These are phyloP conservation scores for Rhabdomys dilectus DNA, from an alignment of 2,113 vertebrate genomes.

Conservation along the genomic window DNA sequence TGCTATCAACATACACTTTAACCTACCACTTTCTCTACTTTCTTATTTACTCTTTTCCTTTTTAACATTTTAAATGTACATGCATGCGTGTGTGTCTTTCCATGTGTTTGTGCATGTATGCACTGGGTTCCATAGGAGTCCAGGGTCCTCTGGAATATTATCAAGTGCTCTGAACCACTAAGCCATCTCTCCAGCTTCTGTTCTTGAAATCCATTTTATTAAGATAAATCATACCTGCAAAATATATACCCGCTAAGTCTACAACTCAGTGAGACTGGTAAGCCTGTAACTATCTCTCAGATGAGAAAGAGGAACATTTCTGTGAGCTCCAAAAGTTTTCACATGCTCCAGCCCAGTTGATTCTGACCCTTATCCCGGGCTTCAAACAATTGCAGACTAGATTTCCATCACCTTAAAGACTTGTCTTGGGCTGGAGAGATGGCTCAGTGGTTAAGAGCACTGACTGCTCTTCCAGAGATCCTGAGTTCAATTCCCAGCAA, in stretches of 20 bases:
- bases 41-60: not conserved
- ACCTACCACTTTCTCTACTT: not conserved
- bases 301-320: not conserved
- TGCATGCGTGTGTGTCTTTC: not conserved
- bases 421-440: not conserved
- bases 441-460: no score
- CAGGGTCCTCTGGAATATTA: not conserved
- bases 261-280: not conserved
- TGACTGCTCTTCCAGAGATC: no score
- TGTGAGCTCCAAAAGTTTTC: not conserved
- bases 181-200: not conserved
- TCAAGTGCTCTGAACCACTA: not conserved
- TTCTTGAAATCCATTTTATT: not conserved
- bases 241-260: not conserved
- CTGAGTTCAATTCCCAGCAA: no score
- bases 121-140: not conserved
- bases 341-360: no score
- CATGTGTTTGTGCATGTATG: not conserved
- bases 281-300: not conserved
- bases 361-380: no score
- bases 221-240: not conserved
- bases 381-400: not conserved
- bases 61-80: not conserved
- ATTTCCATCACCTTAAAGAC: not conserved
- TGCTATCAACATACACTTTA: not conserved